phyloP scores from a whole-genome alignment of 92 coral and sea anemone genomes.

The Plumapathes pennacea region DNA sequence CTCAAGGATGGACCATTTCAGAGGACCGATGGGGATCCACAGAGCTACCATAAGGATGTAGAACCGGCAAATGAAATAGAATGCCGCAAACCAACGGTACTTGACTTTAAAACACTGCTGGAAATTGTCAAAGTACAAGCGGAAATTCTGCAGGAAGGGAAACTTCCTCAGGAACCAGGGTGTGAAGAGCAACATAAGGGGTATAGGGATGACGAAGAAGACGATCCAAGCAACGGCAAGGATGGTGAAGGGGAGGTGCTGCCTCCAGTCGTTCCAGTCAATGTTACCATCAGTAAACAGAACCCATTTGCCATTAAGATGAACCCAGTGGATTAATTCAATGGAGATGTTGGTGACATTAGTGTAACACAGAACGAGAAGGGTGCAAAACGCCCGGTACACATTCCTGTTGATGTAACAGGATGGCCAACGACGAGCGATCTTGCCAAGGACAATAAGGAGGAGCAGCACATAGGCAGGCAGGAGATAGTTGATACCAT shows the following conservation, averaged over 20 bases:
- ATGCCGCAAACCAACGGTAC: conserved; percentile 92
- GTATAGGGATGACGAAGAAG: conserved; percentile 64
- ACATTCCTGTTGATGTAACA: conserved; percentile 81
- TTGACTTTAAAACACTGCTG: conserved; percentile 72
- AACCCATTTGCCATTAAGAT: conserved; percentile 59
- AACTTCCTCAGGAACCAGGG: conserved; percentile 67
- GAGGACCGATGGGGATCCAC: conserved; percentile 58
- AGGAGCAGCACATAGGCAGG: conserved; percentile 69
- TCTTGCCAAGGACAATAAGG: conserved; percentile 54
- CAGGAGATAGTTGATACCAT: conserved; percentile 57
- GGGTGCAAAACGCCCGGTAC: conserved; percentile 66
- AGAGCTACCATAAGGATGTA: conserved; percentile 58
- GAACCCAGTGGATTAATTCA: conserved; percentile 61
- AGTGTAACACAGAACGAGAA: conserved; percentile 74
- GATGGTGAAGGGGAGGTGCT: conserved; percentile 73
- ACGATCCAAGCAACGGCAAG: conserved; percentile 58
- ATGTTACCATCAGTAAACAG: conserved; percentile 72
- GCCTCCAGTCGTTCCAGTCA: conserved; percentile 58
- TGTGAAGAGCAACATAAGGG: conserved; percentile 66
- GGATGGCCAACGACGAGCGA: conserved; percentile 61
- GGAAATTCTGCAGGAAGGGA: conserved; percentile 46
- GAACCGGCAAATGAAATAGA: conserved; percentile 83
- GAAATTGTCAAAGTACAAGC: conserved; percentile 78
- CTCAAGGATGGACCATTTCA: conserved; percentile 74
- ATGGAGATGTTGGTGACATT: conserved; percentile 73